Evolutionary conservation across 2,888 invertebrate species (phyloP).

Genomic region (Nomada hirtipes): DNA sequence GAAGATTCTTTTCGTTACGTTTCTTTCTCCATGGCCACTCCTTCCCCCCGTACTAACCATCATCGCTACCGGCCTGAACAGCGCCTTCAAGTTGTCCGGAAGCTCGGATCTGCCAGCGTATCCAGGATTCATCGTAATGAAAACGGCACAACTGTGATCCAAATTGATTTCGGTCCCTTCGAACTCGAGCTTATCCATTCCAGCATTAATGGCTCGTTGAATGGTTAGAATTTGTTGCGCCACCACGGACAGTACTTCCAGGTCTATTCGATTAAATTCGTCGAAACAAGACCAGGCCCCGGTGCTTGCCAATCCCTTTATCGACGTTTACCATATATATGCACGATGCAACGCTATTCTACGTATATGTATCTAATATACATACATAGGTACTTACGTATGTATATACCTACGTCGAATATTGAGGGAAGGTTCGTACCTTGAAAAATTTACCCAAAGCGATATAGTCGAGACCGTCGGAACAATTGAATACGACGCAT

Average conservation of each 20-base stretch:
- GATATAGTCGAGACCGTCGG: conserved; percentile 88
- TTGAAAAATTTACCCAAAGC: conserved; percentile 88
- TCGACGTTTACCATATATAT: too few species aligned
- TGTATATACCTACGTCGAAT: background rate
- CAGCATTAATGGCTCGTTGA: conserved; percentile 86
- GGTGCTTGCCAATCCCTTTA: conserved; percentile 85
- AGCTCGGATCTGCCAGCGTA: conserved; percentile 87
- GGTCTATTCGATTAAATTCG: conserved; percentile 87
- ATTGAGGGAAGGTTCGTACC: conserved; percentile 68
- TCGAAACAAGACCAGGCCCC: conserved; percentile 88
- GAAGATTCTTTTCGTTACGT: background rate
- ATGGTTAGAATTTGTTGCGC: conserved; percentile 88
- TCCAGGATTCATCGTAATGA: conserved; percentile 88
- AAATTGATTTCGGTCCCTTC: conserved; percentile 86
- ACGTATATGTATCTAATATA: too few species aligned
- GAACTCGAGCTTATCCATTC: conserved; percentile 84
- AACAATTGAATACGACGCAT: conserved; percentile 89
- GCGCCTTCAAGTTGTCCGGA: conserved; percentile 87
- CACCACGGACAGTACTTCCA: conserved; percentile 87
- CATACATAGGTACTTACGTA: too few species aligned
- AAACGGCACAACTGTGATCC: conserved; percentile 86
- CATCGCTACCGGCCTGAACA: conserved; percentile 88
- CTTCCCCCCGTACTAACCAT: conserved; percentile 83
- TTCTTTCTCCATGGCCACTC: background rate
- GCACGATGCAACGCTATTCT: too few species aligned